Evolutionary conservation across 1,140 invertebrate genomes (phyloP).

Genomic region (Drosophila trapezifrons): DNA sequence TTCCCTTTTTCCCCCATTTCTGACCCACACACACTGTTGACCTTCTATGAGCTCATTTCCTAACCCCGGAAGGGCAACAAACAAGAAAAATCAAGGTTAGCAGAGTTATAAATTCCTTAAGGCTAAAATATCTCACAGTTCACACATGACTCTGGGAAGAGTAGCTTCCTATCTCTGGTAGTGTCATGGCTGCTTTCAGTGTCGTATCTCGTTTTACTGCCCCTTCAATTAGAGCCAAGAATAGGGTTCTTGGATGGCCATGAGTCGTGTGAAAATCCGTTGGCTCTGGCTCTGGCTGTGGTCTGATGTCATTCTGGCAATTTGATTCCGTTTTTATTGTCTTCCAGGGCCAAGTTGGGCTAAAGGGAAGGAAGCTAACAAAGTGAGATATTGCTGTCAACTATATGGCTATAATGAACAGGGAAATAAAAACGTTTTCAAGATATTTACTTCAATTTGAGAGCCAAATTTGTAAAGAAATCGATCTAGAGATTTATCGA

Average conservation of each 20-base stretch:
- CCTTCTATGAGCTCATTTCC: conserved; percentile 19
- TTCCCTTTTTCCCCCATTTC: neutral
- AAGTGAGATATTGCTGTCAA: conserved; percentile 18
- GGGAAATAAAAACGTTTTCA: neutral
- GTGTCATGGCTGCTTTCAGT: conserved; percentile 35
- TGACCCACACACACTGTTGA: conserved; percentile 7
- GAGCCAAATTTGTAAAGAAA: neutral
- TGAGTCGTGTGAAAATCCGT: conserved; percentile 55
- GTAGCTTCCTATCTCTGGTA: conserved; percentile 1
- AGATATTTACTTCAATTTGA: neutral
- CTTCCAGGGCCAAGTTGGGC: conserved; percentile 26
- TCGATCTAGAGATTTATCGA: too few relatives aligned
- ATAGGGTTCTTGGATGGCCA: conserved; percentile 33
- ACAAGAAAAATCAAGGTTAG: conserved; percentile 35
- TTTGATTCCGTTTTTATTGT: conserved; percentile 57
- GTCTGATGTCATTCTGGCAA: conserved; percentile 64
- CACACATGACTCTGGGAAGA: conserved; percentile 6
- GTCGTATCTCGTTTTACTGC: conserved; percentile 22
- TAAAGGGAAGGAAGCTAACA: neutral
- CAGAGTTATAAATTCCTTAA: conserved; percentile 23
- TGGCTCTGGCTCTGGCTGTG: conserved; percentile 1
- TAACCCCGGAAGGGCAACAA: neutral
- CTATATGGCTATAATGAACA: neutral
- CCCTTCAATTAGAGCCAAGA: conserved; percentile 35
- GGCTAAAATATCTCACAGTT: conserved; percentile 13